phyloP scores from a whole-genome alignment of 2,113 vertebrate species.

The Thinocorus orbignyianus region DNA sequence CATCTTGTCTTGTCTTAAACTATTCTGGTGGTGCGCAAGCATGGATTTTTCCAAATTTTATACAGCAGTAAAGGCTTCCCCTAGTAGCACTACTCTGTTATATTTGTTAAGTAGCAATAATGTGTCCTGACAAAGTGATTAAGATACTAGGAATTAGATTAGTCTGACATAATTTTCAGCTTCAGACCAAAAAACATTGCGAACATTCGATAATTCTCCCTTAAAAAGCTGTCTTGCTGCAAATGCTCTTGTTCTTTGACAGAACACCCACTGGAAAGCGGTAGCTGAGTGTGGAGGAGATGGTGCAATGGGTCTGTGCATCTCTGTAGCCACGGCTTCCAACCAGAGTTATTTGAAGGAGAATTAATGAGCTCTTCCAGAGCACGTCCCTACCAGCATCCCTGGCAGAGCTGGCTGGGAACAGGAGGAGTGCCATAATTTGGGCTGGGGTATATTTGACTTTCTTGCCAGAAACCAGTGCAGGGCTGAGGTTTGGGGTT shows the following conservation, averaged over 20 bases:
- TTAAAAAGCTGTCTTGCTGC: neutral
- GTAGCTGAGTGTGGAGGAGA: neutral
- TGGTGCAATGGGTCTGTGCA: neutral
- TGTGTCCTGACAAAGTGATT: neutral
- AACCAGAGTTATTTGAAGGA: neutral
- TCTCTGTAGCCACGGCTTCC: neutral
- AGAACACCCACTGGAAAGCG: neutral
- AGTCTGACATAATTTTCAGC: neutral
- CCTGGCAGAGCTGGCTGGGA: neutral
- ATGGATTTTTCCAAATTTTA: neutral
- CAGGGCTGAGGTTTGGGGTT: neutral
- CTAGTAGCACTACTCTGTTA: neutral
- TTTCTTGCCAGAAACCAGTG: neutral
- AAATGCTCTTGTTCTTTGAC: neutral
- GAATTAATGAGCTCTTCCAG: neutral
- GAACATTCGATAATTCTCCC: neutral
- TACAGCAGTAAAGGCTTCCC: neutral
- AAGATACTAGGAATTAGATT: neutral
- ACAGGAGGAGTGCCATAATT: neutral
- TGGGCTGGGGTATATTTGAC: neutral
- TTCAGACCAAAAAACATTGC: neutral
- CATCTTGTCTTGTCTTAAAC: neutral
- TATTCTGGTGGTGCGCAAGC: neutral
- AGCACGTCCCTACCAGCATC: neutral
- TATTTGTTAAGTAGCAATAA: neutral